A percentile compares a stretch with the other conserved stretches of the same genome.
Evolutionary conservation across 1,140 invertebrate genomes (phyloP).

Genomic region (Bombus confusus): DNA sequence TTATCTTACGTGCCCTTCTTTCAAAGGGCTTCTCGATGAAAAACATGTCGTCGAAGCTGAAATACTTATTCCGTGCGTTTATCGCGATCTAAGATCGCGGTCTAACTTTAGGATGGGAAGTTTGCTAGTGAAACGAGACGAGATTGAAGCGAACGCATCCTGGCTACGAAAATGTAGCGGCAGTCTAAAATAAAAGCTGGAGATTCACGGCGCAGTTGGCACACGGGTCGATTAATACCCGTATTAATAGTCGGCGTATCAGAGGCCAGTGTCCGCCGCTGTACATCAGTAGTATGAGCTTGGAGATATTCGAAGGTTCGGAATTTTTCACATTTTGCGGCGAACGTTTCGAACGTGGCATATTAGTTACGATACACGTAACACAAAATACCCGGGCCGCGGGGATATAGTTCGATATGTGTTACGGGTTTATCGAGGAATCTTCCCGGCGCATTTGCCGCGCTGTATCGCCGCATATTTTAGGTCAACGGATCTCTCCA

Average conservation of each 20-base stretch:
- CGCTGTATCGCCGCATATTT: slow-evolving; percentile 26
- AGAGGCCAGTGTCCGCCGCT: background rate
- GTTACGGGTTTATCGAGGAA: slow-evolving; percentile 32
- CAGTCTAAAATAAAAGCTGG: slow-evolving; percentile 23
- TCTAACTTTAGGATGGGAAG: background rate
- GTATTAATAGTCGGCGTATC: slow-evolving; percentile 22
- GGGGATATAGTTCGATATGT: slow-evolving; percentile 7
- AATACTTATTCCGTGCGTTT: background rate
- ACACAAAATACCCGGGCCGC: slow-evolving; percentile 1
- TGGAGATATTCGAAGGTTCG: slow-evolving; percentile 11
- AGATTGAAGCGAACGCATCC: background rate
- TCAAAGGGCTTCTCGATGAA: background rate
- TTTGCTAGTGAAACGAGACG: background rate
- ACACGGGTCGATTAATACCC: slow-evolving; percentile 22
- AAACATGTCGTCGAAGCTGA: background rate
- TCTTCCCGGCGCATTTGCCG: slow-evolving; percentile 13
- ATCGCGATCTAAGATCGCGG: background rate
- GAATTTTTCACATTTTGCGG: slow-evolving; percentile 25
- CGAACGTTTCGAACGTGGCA: background rate
- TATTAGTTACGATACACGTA: slow-evolving; percentile 27
- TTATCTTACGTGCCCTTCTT: background rate
- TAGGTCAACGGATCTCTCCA: slow-evolving; percentile 25
- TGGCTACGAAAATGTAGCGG: background rate
- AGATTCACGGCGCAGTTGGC: slow-evolving; percentile 35
- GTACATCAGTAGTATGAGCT: background rate